Percentiles rank a stretch among this genome's conserved stretches.
Conservation (phyloP, 1,140 invertebrate species). For the Thaumetopoea pityocampa region DNA sequence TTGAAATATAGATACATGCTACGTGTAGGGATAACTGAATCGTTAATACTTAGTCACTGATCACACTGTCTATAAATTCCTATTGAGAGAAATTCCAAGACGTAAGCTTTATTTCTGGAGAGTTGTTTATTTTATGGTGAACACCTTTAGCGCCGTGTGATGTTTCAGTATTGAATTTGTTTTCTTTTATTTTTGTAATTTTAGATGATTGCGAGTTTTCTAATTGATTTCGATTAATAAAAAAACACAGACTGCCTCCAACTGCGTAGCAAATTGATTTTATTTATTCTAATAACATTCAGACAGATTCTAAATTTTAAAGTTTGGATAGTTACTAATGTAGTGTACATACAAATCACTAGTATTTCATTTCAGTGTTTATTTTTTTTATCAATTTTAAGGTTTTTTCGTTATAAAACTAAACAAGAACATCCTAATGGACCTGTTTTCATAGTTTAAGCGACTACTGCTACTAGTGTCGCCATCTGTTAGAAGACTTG, state of each 20-base stretch:
- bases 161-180: slow-evolving; percentile 54
- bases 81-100: slow-evolving; percentile 56
- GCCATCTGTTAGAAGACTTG: no score
- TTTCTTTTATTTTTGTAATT: slow-evolving; percentile 62
- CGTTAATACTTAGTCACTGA: no score
- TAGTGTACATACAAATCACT: no score
- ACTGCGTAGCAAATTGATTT: slow-evolving; percentile 26
- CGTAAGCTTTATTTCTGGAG: slow-evolving; percentile 53
- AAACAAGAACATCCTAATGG: background rate
- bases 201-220: slow-evolving; percentile 38
- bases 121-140: slow-evolving; percentile 50
- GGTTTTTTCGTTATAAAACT: background rate
- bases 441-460: background rate
- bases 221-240: slow-evolving; percentile 43
- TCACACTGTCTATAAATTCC: no score
- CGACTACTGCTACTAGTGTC: no score
- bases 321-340: no score
- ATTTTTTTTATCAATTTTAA: background rate
- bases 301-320: background rate
- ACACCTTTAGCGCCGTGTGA: slow-evolving; percentile 37
- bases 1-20: no score
- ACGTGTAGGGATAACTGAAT: no score
- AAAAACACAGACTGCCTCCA: slow-evolving; percentile 15
- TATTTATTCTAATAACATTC: slow-evolving; percentile 13
- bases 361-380: no score